Evolutionary conservation across 2,888 invertebrate species (phyloP).

Genomic region (Invenusta paracnida): DNA sequence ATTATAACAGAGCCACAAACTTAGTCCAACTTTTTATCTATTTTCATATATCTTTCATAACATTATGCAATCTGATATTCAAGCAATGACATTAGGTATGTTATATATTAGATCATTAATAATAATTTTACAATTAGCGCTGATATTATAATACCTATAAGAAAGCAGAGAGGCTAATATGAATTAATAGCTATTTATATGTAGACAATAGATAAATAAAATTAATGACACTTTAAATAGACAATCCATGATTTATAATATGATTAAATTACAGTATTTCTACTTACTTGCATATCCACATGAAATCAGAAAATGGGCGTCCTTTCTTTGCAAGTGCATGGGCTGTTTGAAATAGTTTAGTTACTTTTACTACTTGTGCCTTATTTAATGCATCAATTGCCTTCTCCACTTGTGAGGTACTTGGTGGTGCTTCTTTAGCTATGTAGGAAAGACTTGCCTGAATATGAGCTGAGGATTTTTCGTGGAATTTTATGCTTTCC

Average conservation of each 20-base stretch:
- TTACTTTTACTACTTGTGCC: not conserved
- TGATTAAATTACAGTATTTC: not conserved
- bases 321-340: not conserved
- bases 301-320: not conserved
- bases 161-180: too few relatives aligned
- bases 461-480: not conserved
- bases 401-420: not conserved
- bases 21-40: too few relatives aligned
- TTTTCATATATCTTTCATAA: too few relatives aligned
- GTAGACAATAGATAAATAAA: too few relatives aligned
- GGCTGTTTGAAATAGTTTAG: not conserved
- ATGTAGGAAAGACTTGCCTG: not conserved
- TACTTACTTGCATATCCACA: conserved; percentile 5
- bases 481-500: not conserved
- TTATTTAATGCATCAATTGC: not conserved
- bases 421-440: not conserved
- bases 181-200: too few relatives aligned
- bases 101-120: too few relatives aligned
- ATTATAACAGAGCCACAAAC: too few relatives aligned
- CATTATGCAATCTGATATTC: too few relatives aligned
- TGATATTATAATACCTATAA: too few relatives aligned
- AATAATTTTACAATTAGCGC: too few relatives aligned
- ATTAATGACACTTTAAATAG: not conserved
- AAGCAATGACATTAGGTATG: too few relatives aligned
- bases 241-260: not conserved